Evolutionary conservation across 2,113 vertebrate genomes (phyloP), one percentile per base, ranked within the genome.

Genomic region (Trinectes maculatus): DNA sequence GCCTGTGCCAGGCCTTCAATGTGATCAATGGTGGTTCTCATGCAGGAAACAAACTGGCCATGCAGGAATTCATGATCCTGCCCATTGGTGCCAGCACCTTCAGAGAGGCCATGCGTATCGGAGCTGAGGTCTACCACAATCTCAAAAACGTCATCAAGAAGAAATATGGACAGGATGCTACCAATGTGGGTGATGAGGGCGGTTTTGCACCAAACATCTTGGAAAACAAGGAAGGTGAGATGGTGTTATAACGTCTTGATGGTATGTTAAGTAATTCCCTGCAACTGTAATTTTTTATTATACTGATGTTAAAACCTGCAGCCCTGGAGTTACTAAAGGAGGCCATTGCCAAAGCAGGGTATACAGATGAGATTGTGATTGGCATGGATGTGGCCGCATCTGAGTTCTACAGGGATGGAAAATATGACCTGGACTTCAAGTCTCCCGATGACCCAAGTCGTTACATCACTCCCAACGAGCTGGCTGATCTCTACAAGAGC

Each of bases 1-100:
- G 34, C 31, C 21, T 49, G 40, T 22, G 59, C 37, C 36, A 98
- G 98, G 98, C 97, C 28, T 98, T 99, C 89, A 99, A 98, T 1
- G 97, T 99, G 64, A 99, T 99, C 91, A 98, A 98, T 0, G 97
- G 97, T 0, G 97, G 97, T 19, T 99, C 98, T 21, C 98, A 99
- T 0, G 97, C 97, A 1, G 98, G 96, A n/a, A 99, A 99, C 85
- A 99, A 98, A 79, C 86, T 99, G 49, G 96, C 98, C 64, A 98
- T 99, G 98, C 97, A 99, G 84, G 98, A 99, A 87, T 99, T 99
- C 84, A 98, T 99, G 98, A 99, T 99, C 89, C 93, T 99, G 44
- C 97, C 97, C 0, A 79, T 97, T 0, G 96, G 97, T 0, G 97
- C 98, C 0, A 85, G 90, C 4, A 95, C 11, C 80, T 99, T 99